Base-by-base conservation (phyloP, 2,797 vertebrate species). In the Antennarius maculatus region DNA sequence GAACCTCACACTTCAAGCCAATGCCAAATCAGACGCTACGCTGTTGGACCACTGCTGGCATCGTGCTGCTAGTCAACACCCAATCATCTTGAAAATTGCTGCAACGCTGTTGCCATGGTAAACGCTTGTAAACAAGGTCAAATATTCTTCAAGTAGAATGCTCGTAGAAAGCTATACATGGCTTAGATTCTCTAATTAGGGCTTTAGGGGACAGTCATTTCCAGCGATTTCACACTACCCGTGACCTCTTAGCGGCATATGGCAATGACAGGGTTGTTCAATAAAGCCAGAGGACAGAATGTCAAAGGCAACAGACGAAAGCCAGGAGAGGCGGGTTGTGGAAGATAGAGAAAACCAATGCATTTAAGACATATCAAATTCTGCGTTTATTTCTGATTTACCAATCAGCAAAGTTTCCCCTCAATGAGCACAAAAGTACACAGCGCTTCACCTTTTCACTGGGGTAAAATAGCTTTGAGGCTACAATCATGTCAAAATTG, bases 191-290 rank as follows among this genome's bases (percentile, higher is more conserved):
- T 80, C 86, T 91, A 92, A 93, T 93, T 91, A 91, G 70, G 72
- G 80, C 83, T 89, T 85, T 61, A 75, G 76, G 79, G 84, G 47
- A 79, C 80, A 84, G 84, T 61, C 81, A 76, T 91, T 92, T 92
- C 87, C 91, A 91, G 88, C 86, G 87, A 90, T 85, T 88, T 87
- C 84, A 81, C 88, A 82, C 87, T 86, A 74, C 81, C 85, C 71
- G 0, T 85, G 84, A 85, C 88, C 88, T 83, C 83, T 89, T 83
- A 88, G 89, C 88, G 86, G 85, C 88, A 91, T 72, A 76, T 75
- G 79, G 82, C 82, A 85, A 83, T 83, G 81, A 83, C 85, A 83
- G 65, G 69, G 73, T 87, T 74, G 75, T 83, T 88, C 80, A 88
- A 90, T 85, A 90, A 86, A 87, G 81, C 79, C 79, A 85, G 80